Percentiles rank a stretch among this genome's conserved stretches.
Conservation (phyloP, 2,797 vertebrate species). For the Sebastes alutus region DNA sequence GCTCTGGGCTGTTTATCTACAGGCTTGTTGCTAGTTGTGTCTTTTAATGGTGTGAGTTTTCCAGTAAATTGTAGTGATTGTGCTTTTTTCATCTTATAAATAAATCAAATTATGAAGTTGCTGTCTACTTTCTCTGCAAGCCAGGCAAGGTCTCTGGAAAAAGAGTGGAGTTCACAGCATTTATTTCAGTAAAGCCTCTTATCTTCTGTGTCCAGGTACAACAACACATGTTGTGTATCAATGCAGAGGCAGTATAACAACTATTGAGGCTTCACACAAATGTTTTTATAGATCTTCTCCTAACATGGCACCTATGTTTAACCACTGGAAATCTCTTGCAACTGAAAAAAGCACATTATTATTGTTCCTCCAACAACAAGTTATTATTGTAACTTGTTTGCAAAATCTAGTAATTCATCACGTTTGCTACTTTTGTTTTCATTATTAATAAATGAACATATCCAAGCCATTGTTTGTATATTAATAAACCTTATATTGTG, state of each 20-base stretch:
- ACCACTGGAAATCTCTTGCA: neutral
- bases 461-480: neutral
- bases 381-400: neutral
- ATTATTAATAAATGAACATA: neutral
- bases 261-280: neutral
- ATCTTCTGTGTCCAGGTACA: neutral
- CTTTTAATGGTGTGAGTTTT: neutral
- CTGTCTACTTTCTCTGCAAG: neutral
- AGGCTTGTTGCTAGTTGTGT: neutral
- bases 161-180: neutral
- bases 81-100: neutral
- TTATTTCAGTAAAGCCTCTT: neutral
- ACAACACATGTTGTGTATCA: neutral
- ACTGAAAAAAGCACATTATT: neutral
- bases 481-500: neutral
- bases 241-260: neutral
- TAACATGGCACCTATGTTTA: neutral
- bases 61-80: neutral
- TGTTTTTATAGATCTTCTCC: neutral
- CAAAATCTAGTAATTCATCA: neutral
- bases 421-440: neutral
- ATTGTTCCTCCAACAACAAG: neutral
- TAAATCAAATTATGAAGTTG: neutral
- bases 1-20: neutral
- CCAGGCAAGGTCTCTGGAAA: neutral